phyloP scores from a whole-genome alignment of 2,888 invertebrate genomes.

The Ormia ochracea region DNA sequence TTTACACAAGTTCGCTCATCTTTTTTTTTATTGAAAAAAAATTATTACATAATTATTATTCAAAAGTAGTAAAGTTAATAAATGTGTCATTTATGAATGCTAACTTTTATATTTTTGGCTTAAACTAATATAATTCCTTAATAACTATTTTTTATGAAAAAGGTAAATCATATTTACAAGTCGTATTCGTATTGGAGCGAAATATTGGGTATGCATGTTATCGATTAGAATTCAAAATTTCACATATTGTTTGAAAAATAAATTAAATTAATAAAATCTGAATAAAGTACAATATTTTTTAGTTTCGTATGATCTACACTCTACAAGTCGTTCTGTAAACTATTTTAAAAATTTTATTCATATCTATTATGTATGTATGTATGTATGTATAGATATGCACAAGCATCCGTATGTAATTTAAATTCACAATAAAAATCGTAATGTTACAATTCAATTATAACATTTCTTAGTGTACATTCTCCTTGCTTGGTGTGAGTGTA shows the following conservation, averaged over 20 bases:
- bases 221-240: background rate
- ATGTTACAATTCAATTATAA: too few relatives aligned
- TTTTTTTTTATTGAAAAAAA: slow-evolving; percentile 37
- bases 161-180: slow-evolving; percentile 52
- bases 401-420: too few relatives aligned
- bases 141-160: slow-evolving; percentile 46
- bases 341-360: too few relatives aligned
- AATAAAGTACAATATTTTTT: background rate
- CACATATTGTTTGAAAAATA: background rate
- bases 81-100: slow-evolving; percentile 27
- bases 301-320: too few relatives aligned
- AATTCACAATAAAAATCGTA: too few relatives aligned
- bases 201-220: background rate
- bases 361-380: too few relatives aligned
- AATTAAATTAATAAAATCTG: background rate
- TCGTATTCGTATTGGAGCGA: background rate
- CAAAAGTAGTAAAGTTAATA: slow-evolving; percentile 39
- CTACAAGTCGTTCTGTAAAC: too few relatives aligned
- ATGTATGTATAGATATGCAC: too few relatives aligned
- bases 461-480: too few relatives aligned
- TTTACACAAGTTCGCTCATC: slow-evolving; percentile 32
- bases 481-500: too few relatives aligned
- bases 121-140: slow-evolving; percentile 45
- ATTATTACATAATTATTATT: slow-evolving; percentile 23
- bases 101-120: slow-evolving; percentile 27